Evolutionary conservation across 2,797 vertebrate species (phyloP), one percentile per base, ranked within the genome.

Genomic region (Emys orbicularis): DNA sequence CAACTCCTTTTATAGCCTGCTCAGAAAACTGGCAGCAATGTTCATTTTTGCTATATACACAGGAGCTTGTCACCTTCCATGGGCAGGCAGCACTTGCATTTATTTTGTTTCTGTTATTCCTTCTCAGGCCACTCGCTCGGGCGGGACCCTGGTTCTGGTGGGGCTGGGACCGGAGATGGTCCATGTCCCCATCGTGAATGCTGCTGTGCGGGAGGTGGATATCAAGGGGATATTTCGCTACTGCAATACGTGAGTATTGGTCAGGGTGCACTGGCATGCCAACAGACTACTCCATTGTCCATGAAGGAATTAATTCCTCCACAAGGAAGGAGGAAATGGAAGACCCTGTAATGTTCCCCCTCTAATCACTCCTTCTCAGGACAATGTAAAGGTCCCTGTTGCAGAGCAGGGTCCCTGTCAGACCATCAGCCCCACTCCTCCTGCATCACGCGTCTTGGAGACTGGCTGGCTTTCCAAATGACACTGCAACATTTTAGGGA

Each of bases 141-240:
- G 99, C 34, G 99, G 99, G 13, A 99, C 99, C 50, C 96, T 99
- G 97, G 98, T 99, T 87, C 95, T 99, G 93, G 99, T 99, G 90
- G 99, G 99, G 2, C 90, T 99, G 11, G 99, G 99, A 4, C 54
- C 98, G 0, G 98, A 99, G 81, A 99, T 99, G 99, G 96, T 95
- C 74, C 99, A 97, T 0, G 56, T 99, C 91, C 99, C 99, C 82
- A 98, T 99, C 0, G 37, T 99, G 89, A 98, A 98, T 0, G 99
- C 99, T 0, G 98, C 99, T 0, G 6, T 98, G 72, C 98, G 99
- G 88, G 99, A 99, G 83, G 99, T 99, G 96, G 99, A 99, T 90
- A 99, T 99, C 98, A 98, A 98, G 81, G 99, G 99, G 2, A 99
- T 99, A 87, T 99, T 99, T 97, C 99, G 99, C 97, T 99, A 99